These are phyloP conservation scores for Anoplophora glabripennis DNA, from an alignment of 1,140 invertebrate species.

Conservation along the genomic window DNA sequence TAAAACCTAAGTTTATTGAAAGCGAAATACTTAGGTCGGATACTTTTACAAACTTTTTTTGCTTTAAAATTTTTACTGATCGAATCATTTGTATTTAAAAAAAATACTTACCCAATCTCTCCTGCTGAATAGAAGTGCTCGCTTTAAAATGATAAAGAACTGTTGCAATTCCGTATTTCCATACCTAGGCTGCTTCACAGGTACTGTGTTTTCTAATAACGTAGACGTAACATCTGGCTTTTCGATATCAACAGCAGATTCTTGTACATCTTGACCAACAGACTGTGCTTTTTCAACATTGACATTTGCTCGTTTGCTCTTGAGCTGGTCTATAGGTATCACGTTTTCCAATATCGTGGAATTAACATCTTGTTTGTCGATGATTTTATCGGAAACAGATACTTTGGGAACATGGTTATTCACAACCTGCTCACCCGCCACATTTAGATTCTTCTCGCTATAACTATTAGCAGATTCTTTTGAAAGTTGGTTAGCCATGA, in stretches of 20 bases:
- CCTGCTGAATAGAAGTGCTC: conserved; percentile 75
- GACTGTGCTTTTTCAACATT: not conserved
- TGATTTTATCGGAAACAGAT: no score
- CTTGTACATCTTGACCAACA: not conserved
- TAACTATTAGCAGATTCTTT: conserved; percentile 46
- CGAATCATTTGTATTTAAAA: not conserved
- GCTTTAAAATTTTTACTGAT: not conserved
- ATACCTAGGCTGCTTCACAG: conserved; percentile 65
- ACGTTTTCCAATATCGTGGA: no score
- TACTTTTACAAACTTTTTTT: no score
- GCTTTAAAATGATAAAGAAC: conserved; percentile 77
- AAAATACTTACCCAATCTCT: conserved; percentile 71
- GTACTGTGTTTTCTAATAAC: conserved; percentile 59
- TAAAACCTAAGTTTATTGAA: no score
- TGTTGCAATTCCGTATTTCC: conserved; percentile 73
- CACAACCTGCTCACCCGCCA: not conserved
- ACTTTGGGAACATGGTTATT: no score
- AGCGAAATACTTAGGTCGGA: no score
- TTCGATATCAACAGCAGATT: conserved; percentile 42
- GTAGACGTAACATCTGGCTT: conserved; percentile 62
- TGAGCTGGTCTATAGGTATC: no score
- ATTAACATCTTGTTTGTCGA: no score
- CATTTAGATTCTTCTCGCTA: not conserved
- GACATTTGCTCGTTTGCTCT: conserved; percentile 63
- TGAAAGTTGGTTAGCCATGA: conserved; percentile 64